Evolutionary conservation across 2,797 vertebrate genomes (phyloP), one percentile per base, ranked within the genome.

Genomic region (Acipenser oxyrinchus): DNA sequence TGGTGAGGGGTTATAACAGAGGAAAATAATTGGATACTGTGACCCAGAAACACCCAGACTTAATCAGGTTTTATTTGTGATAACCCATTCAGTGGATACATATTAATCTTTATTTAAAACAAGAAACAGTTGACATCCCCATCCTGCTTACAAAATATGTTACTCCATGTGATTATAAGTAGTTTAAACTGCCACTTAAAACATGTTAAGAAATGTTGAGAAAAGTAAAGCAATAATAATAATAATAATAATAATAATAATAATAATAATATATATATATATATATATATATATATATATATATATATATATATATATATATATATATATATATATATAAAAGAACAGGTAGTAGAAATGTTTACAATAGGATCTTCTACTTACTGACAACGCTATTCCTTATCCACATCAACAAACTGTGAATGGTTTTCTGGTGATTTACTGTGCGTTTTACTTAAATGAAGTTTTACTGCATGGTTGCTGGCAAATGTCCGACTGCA

Each of bases 401-500:
- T 96, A 85, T 99, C 96, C 92, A 93, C 93, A 87, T 99, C 97
- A 87, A 99, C 97, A 83, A 95, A 99, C 81, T 99, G 95, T 86
- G 96, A 97, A 83, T 99, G 96, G 88, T 98, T 96, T 83, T 99
- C 97, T 18, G 97, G 97, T 75, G 96, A 99, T 88, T 99, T 99
- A 93, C 96, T 97, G 92, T 99, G 97, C 86, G 97, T 98, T 95
- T 99, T 99, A 91, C 97, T 99, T 93, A 99, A 91, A 82, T 99
- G 97, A 81, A 99, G 95, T 90, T 99, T 99, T 82, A 99, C 96
- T 7, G 96, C 96, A 0, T 99, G 97, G 87, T 99, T 98, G 78
- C 96, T 99, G 60, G 94, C 97, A 89, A 99, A 99, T 93, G 96
- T 99, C 93, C 96, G 93, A 91, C 94, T 94, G 88, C 96, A 99